These are phyloP conservation scores for Anguilla pacifica DNA, from an alignment of 2,797 vertebrate genomes.

Conservation along the genomic window DNA sequence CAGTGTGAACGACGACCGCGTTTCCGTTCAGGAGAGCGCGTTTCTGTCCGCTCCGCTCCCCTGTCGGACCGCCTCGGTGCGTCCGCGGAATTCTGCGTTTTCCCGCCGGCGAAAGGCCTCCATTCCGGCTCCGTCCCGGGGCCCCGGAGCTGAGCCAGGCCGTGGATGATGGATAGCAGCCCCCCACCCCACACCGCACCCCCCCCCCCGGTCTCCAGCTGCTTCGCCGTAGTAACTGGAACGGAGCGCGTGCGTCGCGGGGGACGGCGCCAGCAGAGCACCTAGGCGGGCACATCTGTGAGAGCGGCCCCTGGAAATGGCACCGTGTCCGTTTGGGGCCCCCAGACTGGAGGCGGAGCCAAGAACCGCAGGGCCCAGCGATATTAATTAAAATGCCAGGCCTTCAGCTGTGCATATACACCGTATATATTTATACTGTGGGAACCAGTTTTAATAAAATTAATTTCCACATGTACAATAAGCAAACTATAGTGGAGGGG, in stretches of 20 bases:
- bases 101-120: slow-evolving; percentile 61
- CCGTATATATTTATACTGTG: neutral
- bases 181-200: slow-evolving; percentile 38
- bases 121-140: slow-evolving; percentile 57
- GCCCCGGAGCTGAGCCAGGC: slow-evolving; percentile 58
- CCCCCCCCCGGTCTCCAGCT: slow-evolving; percentile 55
- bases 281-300: slow-evolving; percentile 43
- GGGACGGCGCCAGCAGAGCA: slow-evolving; percentile 48
- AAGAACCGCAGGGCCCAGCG: neutral
- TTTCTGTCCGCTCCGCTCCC: slow-evolving; percentile 63
- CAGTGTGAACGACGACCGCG: slow-evolving; percentile 59
- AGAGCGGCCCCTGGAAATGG: slow-evolving; percentile 42
- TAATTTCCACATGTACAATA: neutral
- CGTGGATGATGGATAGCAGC: slow-evolving; percentile 57
- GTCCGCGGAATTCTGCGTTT: slow-evolving; percentile 57
- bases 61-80: slow-evolving; percentile 59
- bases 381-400: slow-evolving; percentile 12
- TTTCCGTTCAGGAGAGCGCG: slow-evolving; percentile 56
- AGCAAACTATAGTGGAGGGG: neutral
- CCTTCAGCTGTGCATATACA: neutral
- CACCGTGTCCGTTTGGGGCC: neutral
- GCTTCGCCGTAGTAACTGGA: slow-evolving; percentile 51
- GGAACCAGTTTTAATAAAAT: neutral
- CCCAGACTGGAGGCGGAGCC: neutral
- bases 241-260: slow-evolving; percentile 44